Evolutionary conservation across 2,113 vertebrate genomes (phyloP), one percentile per base, ranked within the genome.

Genomic region (Astur gentilis): DNA sequence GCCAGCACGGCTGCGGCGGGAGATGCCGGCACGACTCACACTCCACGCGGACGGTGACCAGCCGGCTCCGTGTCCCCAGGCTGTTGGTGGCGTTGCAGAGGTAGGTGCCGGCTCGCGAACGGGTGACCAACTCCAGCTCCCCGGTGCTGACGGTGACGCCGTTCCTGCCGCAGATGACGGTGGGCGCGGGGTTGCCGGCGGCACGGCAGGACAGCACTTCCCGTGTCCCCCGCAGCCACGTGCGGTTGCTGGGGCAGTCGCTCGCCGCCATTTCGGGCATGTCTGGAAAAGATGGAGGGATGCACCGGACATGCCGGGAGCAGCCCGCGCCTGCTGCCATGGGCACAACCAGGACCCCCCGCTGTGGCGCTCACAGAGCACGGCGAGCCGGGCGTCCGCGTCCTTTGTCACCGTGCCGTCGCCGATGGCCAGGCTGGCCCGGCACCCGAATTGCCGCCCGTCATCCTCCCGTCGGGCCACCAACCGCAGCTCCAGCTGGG

Each of bases 1-100:
- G 7, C 19, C 13, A 20, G 45, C 8, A 6, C 1, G 0, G 13
- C 20, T 3, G 8, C 5, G 6, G 76, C 0, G 13, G 23, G 22
- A 2, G 47, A 1, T 0, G 22, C 32, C 27, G 5, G 26, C 26
- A 2, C 32, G 23, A 29, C 93, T 94, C 84, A 88, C 93, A 94
- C 89, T 94, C 93, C 66, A 94, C 93, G 7, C 34, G 93, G 61
- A 94, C 16, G 3, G 79, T 64, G 72, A 94, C 66, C 3, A 7
- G 3, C 3, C 16, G 60, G 83, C 72, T 94, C 11, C 6, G 54
- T 0, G 66, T 91, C 10, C 93, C 93, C 84, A 88, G 6, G 27
- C 23, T 21, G 89, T 94, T 94, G 93, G 84, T 88, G 89, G 93
- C 93, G 0, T 79, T 87, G 84, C 93, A 94, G 42, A 52, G 1